Conservation (phyloP, 2,797 vertebrate genomes). For the Chelonia mydas region DNA sequence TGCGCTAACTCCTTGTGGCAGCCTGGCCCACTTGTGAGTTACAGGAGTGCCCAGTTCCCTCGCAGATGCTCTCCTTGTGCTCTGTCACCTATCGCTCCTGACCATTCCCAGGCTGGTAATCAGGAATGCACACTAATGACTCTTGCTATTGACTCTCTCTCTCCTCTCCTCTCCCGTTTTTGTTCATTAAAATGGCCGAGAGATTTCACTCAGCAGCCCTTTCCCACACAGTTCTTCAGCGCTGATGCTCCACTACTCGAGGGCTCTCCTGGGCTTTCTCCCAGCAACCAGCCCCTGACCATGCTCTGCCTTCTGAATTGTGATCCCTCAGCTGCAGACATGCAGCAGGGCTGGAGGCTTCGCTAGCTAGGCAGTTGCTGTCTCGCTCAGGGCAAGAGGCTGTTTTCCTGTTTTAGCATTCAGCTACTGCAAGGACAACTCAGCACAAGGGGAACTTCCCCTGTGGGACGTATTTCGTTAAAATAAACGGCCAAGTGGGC, state of each 20-base stretch:
- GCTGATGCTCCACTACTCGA: not conserved
- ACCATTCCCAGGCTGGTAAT: not conserved
- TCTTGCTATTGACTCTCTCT: not conserved
- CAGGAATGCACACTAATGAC: not conserved
- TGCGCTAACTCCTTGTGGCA: not conserved
- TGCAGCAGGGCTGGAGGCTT: not conserved
- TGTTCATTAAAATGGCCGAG: slow-evolving; percentile 22
- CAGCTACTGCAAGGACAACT: not conserved
- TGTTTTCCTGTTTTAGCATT: not conserved
- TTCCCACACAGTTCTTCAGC: not conserved
- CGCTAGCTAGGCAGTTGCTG: not conserved
- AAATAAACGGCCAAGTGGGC: slow-evolving; percentile 23
- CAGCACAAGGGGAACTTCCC: slow-evolving; percentile 17
- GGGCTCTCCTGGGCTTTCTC: not conserved
- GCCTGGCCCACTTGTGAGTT: not conserved
- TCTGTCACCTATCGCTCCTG: not conserved
- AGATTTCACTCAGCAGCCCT: not conserved
- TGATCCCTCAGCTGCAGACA: rapidly evolving
- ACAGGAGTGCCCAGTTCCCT: rapidly evolving
- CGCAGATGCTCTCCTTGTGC: not conserved
- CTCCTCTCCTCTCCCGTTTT: not conserved
- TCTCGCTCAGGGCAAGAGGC: not conserved
- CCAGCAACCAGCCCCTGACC: not conserved
- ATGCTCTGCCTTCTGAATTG: not conserved
- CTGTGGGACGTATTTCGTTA: slow-evolving; percentile 29